Conservation (phyloP, 2,888 invertebrate species). For the Steromphala cineraria region DNA sequence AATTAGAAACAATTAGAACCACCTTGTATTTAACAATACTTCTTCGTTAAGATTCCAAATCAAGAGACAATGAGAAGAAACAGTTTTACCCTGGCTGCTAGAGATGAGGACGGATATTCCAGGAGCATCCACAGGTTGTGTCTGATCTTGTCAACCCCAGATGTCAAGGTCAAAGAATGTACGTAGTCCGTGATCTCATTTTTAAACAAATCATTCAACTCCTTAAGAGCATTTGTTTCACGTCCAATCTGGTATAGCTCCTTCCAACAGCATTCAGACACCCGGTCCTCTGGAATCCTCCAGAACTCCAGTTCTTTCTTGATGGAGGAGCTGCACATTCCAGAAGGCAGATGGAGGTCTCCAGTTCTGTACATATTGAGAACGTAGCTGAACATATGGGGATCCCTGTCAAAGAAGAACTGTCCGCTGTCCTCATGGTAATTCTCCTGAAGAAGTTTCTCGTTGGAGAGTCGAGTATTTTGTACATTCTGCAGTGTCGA, state of each 20-base stretch:
- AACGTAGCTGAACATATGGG: conserved; percentile 44
- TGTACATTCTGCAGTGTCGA: neutral
- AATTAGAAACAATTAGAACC: too few species aligned
- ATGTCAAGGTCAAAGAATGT: neutral
- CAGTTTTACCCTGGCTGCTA: neutral
- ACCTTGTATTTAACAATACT: too few species aligned
- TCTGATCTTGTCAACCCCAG: neutral
- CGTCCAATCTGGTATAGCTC: neutral
- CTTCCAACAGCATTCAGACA: neutral
- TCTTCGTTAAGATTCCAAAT: too few species aligned
- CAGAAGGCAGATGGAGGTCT: conserved; percentile 48
- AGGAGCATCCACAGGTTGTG: neutral
- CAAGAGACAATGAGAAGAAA: too few species aligned
- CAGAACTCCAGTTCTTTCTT: conserved; percentile 45
- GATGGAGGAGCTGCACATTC: conserved; percentile 44
- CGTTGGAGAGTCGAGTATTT: neutral
- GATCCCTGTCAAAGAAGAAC: conserved; percentile 51
- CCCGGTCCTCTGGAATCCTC: conserved; percentile 26
- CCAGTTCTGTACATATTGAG: conserved; percentile 44
- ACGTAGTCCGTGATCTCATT: neutral
- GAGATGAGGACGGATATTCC: neutral
- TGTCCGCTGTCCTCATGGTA: neutral
- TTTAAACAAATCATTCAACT: neutral
- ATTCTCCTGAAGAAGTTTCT: neutral
- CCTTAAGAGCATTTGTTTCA: neutral